phyloP scores from a whole-genome alignment of 2,888 invertebrate species.

The Caradrina clavipalpis region DNA sequence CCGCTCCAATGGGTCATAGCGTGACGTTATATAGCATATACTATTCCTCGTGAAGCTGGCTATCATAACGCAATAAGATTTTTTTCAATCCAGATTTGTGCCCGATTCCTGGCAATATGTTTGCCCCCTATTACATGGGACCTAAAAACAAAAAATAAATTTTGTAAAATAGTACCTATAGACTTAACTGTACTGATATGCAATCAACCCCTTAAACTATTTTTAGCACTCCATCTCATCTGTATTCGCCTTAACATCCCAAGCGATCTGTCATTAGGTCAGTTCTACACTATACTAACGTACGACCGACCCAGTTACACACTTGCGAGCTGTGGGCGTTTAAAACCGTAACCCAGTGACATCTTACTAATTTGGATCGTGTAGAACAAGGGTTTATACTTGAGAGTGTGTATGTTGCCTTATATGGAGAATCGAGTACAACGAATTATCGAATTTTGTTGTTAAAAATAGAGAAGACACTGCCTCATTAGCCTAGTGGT shows the following conservation, averaged over 20 bases:
- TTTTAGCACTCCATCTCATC: conserved; percentile 5
- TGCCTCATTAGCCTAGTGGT: too few relatives aligned
- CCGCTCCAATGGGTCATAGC: too few relatives aligned
- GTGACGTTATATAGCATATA: too few relatives aligned
- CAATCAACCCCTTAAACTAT: neutral
- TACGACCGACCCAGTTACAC: conserved; percentile 46
- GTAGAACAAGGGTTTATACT: conserved; percentile 12
- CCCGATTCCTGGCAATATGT: too few relatives aligned
- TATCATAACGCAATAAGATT: too few relatives aligned
- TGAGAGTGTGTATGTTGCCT: conserved; percentile 18
- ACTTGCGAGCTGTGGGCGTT: conserved; percentile 55
- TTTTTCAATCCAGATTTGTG: too few relatives aligned
- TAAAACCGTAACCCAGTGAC: conserved; percentile 60
- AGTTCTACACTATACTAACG: conserved; percentile 29
- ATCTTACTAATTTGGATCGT: conserved; percentile 37
- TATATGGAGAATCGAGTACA: conserved; percentile 16
- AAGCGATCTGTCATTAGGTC: conserved; percentile 26
- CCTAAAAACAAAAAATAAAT: too few relatives aligned
- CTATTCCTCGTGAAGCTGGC: too few relatives aligned
- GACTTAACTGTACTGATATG: too few relatives aligned
- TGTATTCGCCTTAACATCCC: conserved; percentile 9
- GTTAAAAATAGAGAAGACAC: neutral
- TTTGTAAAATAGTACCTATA: too few relatives aligned
- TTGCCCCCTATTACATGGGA: too few relatives aligned
- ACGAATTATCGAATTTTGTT: conserved; percentile 9